Evolutionary conservation across 1,140 invertebrate genomes (phyloP).

Genomic region (Branchinecta lindahli): DNA sequence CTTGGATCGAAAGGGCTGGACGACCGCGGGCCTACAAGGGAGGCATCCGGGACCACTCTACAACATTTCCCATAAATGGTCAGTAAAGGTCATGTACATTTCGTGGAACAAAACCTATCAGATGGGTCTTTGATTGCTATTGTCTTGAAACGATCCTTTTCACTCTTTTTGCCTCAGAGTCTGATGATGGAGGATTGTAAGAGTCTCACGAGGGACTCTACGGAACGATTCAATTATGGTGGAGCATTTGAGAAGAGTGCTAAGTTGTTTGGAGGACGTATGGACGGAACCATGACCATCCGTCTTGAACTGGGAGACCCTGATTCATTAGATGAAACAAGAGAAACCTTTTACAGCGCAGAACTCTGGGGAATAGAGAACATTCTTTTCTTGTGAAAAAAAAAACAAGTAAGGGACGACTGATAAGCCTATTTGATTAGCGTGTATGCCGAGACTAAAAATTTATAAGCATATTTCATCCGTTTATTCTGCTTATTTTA

Average conservation of each 20-base stretch:
- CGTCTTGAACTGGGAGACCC: neutral
- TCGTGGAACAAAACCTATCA: too few species aligned
- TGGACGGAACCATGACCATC: neutral
- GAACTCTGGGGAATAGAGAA: neutral
- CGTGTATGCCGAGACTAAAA: too few species aligned
- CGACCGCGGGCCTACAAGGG: too few species aligned
- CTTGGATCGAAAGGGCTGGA: too few species aligned
- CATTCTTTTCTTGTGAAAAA: neutral
- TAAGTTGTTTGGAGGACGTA: slow-evolving; percentile 6
- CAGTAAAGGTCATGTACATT: too few species aligned
- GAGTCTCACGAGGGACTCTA: neutral
- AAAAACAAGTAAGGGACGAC: too few species aligned
- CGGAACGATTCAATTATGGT: slow-evolving; percentile 8
- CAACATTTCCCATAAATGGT: too few species aligned
- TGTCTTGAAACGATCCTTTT: slow-evolving; percentile 2
- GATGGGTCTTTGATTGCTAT: neutral
- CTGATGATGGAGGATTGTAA: slow-evolving; percentile 1
- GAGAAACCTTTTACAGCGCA: neutral
- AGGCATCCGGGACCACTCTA: too few species aligned
- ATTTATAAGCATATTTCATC: too few species aligned
- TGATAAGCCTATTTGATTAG: too few species aligned
- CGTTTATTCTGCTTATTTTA: too few species aligned
- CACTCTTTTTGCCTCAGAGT: neutral
- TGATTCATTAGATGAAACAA: slow-evolving; percentile 3
- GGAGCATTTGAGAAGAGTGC: slow-evolving; percentile 5